These are phyloP conservation scores for Fundulus diaphanus DNA, from an alignment of 2,797 vertebrate species.

Conservation along the genomic window DNA sequence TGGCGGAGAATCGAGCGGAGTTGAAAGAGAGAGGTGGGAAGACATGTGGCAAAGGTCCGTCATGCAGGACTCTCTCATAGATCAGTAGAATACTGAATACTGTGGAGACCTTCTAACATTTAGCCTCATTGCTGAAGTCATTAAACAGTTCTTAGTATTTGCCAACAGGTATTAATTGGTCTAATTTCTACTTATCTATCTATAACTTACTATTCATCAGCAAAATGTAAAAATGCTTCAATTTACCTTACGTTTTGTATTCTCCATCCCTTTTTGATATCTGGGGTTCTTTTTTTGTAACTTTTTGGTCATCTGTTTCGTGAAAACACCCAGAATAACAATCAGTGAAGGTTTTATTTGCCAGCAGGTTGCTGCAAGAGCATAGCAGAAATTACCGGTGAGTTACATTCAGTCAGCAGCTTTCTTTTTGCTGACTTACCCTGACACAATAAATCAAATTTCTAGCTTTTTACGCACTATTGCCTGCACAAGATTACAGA, in stretches of 20 bases:
- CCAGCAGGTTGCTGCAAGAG: constrained; percentile 29
- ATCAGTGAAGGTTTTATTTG: constrained; percentile 37
- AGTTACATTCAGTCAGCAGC: constrained; percentile 49
- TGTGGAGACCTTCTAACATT: no score
- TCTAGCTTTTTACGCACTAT: constrained; percentile 11
- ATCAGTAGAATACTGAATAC: no score
- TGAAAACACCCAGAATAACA: constrained; percentile 20
- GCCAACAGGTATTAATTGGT: no score
- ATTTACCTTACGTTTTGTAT: not conserved
- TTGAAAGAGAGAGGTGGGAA: no score
- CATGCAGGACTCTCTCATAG: no score
- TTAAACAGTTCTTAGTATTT: no score
- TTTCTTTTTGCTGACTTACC: constrained; percentile 32
- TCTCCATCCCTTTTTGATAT: not conserved
- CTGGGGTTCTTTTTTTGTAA: not conserved
- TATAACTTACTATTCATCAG: not conserved
- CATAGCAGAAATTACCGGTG: constrained; percentile 41
- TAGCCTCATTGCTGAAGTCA: no score
- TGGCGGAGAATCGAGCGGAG: no score
- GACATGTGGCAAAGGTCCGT: no score
- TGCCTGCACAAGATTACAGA: constrained; percentile 20
- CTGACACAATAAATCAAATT: constrained; percentile 9
- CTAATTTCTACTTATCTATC: no score
- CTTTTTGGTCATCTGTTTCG: constrained; percentile 30
- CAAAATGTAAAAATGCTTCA: not conserved